A percentile compares a stretch with the other conserved stretches of the same genome.
phyloP scores from a whole-genome alignment of 2,888 invertebrate genomes.

The Auanema sp. region DNA sequence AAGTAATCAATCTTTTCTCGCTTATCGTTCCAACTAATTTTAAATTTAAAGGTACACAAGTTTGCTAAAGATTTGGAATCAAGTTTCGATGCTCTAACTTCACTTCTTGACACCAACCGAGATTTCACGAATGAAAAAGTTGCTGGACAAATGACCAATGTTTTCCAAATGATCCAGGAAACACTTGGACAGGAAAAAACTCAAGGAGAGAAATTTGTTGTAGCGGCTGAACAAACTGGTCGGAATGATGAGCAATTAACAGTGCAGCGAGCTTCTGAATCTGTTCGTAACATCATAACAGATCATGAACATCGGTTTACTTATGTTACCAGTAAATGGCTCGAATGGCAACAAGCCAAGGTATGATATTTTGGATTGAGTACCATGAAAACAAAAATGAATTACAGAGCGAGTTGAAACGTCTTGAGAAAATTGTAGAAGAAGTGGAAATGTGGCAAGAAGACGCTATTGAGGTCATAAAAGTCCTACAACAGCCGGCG shows the following conservation, averaged over 20 bases:
- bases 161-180: conserved; percentile 57
- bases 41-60: conserved; percentile 51
- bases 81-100: conserved; percentile 50
- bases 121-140: conserved; percentile 50
- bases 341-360: conserved; percentile 47
- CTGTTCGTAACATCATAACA: conserved; percentile 44
- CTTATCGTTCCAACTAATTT: neutral
- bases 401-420: neutral
- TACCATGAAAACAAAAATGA: neutral
- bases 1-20: conserved; percentile 26
- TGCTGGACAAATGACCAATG: conserved; percentile 53
- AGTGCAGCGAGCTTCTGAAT: conserved; percentile 42
- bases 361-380: conserved; percentile 8
- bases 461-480: conserved; percentile 41
- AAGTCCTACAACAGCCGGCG: conserved; percentile 8
- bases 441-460: conserved; percentile 52
- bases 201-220: conserved; percentile 57
- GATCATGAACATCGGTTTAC: conserved; percentile 51
- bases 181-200: conserved; percentile 55
- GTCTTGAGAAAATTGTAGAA: conserved; percentile 26
- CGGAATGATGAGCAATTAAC: conserved; percentile 35
- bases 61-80: conserved; percentile 55
- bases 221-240: conserved; percentile 35
- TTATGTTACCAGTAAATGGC: conserved; percentile 51
- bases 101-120: conserved; percentile 48